These are phyloP conservation scores for Nylanderia fulva DNA, from an alignment of 1,140 invertebrate genomes.

Conservation along the genomic window DNA sequence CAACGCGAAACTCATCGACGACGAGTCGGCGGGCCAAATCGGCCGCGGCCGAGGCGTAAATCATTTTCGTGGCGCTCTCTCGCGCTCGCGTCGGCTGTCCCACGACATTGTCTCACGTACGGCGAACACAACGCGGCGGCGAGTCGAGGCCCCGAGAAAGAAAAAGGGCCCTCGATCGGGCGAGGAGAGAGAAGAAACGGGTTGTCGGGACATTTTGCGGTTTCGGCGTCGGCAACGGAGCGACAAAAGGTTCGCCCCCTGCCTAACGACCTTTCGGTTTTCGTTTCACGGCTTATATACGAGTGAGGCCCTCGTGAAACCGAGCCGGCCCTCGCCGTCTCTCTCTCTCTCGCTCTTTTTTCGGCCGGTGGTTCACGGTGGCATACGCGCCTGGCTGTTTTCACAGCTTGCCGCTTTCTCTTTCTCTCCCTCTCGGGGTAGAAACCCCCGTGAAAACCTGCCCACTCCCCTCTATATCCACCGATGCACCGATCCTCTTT, in stretches of 20 bases:
- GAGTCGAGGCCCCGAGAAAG: conserved; percentile 3
- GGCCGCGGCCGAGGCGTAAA: conserved; percentile 43
- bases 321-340: conserved; percentile 69
- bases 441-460: conserved; percentile 64
- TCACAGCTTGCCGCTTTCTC: conserved; percentile 82
- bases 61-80: conserved; percentile 51
- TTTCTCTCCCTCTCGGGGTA: conserved; percentile 48
- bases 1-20: conserved; percentile 50
- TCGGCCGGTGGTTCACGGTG: conserved; percentile 61
- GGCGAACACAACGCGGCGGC: conserved; percentile 26
- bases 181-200: conserved; percentile 63
- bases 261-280: conserved; percentile 85
- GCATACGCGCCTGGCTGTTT: conserved; percentile 78
- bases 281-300: conserved; percentile 83
- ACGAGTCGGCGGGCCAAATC: conserved; percentile 45
- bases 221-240: conserved; percentile 83
- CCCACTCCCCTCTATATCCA: conserved; percentile 15
- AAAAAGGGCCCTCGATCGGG: conserved; percentile 25
- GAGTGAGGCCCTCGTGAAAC: conserved; percentile 81
- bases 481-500: neutral
- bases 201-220: conserved; percentile 79
- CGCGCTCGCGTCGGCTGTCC: conserved; percentile 38
- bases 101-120: conserved; percentile 64
- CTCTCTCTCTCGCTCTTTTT: conserved; percentile 51
- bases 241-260: conserved; percentile 84